Conservation (phyloP, 2,113 vertebrate genomes). For the Phylloscopus trochiloides region DNA sequence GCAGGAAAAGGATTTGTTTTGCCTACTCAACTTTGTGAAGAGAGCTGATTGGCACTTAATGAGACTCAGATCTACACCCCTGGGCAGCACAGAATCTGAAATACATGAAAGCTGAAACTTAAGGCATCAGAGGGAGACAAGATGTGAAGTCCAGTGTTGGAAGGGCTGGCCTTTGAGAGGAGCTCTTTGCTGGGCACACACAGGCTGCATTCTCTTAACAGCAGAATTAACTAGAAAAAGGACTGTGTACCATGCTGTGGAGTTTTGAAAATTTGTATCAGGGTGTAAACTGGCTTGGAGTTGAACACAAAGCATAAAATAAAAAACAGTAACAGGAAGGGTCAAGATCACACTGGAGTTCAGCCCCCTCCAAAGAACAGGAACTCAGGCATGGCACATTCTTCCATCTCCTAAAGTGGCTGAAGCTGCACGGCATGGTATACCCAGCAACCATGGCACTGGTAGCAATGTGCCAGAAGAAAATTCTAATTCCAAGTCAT, state of each 20-base stretch:
- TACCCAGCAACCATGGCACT: accelerated
- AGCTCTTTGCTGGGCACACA: accelerated
- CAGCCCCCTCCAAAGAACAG: background rate
- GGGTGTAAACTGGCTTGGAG: background rate
- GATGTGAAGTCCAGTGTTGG: accelerated
- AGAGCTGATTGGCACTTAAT: background rate
- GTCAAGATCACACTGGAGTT: background rate
- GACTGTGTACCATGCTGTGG: background rate
- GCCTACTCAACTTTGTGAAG: background rate
- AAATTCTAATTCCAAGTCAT: background rate
- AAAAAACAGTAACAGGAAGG: background rate
- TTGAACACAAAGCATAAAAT: background rate
- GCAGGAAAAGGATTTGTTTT: background rate
- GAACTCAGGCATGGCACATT: accelerated
- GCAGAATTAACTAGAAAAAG: background rate
- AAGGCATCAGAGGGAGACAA: background rate
- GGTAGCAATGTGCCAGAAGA: background rate
- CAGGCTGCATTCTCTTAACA: accelerated
- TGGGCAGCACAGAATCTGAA: background rate
- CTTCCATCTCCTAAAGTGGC: background rate
- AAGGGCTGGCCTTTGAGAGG: background rate
- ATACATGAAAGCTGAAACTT: background rate
- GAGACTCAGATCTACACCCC: background rate
- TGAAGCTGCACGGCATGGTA: background rate
- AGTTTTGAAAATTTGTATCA: background rate